phyloP scores from a whole-genome alignment of 30 jellyfish, hydroid and myxozoan species.

The Phacellophora camtschatica region DNA sequence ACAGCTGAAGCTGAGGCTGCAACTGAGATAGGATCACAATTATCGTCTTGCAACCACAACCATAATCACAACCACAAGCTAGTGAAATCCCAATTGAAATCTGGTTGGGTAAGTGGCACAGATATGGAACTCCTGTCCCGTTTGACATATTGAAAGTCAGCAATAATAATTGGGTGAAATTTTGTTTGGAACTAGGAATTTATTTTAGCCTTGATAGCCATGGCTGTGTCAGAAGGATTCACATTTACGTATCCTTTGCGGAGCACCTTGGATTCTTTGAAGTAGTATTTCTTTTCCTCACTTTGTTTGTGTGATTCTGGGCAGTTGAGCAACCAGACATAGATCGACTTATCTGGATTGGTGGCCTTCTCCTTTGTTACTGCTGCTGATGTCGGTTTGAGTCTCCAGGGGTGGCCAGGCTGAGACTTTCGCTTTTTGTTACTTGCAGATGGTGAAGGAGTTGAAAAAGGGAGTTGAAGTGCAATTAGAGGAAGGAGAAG shows the following conservation, averaged over 20 bases:
- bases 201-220: neutral
- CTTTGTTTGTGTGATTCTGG: neutral
- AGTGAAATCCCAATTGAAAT: constrained; percentile 13
- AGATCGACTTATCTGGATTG: neutral
- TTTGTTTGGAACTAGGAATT: neutral
- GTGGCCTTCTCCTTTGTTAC: too few relatives aligned
- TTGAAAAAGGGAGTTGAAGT: too few relatives aligned
- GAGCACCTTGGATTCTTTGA: neutral
- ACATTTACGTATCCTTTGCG: neutral
- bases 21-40: too few relatives aligned
- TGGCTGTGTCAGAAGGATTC: constrained; percentile 8
- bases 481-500: too few relatives aligned
- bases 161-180: neutral
- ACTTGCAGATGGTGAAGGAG: too few relatives aligned
- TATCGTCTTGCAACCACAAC: too few relatives aligned
- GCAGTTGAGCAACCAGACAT: constrained; percentile 11
- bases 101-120: constrained; percentile 14
- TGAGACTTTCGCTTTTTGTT: too few relatives aligned
- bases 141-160: constrained; percentile 11
- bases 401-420: neutral
- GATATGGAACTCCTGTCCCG: constrained; percentile 24
- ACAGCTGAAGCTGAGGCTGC: too few relatives aligned
- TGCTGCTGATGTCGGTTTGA: neutral
- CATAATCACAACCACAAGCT: too few relatives aligned
- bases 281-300: neutral